A percentile compares a stretch with the other conserved stretches of the same genome.
phyloP scores from a whole-genome alignment of 2,113 vertebrate species.

The Lepus timidus region DNA sequence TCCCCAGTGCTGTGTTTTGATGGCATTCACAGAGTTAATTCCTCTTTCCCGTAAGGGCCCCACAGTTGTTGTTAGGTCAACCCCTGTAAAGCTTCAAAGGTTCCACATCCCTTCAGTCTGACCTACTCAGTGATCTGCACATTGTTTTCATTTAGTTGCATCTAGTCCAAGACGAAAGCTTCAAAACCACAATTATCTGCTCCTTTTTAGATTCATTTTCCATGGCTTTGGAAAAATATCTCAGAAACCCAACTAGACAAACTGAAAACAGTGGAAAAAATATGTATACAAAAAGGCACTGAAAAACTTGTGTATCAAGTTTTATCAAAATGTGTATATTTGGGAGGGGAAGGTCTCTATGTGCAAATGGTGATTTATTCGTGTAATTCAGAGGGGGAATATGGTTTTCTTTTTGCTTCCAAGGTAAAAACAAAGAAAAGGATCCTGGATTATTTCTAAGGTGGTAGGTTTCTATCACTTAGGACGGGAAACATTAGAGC shows the following conservation, averaged over 20 bases:
- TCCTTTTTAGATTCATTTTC: constrained; percentile 83
- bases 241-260: constrained; percentile 77
- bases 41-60: constrained; percentile 88
- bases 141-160: constrained; percentile 89
- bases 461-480: background rate
- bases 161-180: constrained; percentile 87
- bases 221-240: constrained; percentile 83
- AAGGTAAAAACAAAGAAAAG: constrained; percentile 6
- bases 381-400: background rate
- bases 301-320: background rate
- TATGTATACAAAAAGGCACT: constrained; percentile 66
- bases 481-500: background rate
- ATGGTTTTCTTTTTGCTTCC: constrained; percentile 34
- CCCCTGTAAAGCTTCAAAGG: constrained; percentile 95
- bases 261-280: constrained; percentile 72
- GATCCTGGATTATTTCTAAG: background rate
- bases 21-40: constrained; percentile 87
- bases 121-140: constrained; percentile 88
- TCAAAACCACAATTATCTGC: constrained; percentile 85
- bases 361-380: background rate
- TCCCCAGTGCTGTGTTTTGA: constrained; percentile 74
- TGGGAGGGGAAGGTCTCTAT: background rate
- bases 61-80: constrained; percentile 92
- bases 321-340: constrained; percentile 55
- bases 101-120: constrained; percentile 87